Evolutionary conservation across 35 echinoderm and acorn worm species (phyloP).

Genomic region (Lytechinus variegatus): DNA sequence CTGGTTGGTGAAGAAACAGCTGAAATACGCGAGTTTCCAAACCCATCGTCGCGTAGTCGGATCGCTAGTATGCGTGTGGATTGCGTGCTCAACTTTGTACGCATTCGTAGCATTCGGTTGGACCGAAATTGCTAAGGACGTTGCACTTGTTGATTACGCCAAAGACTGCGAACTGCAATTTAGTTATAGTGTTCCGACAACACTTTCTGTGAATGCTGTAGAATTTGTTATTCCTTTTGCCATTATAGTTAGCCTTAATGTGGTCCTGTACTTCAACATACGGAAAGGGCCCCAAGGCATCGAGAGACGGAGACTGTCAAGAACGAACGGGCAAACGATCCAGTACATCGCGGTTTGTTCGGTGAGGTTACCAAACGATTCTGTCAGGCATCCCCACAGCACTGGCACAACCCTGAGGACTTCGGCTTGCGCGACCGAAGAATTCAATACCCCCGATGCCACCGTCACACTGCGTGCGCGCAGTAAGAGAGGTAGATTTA

Average conservation of each 20-base stretch:
- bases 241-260: slow-evolving; percentile 58
- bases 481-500: not conserved
- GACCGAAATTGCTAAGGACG: not conserved
- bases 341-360: slow-evolving; percentile 2
- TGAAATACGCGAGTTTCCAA: slow-evolving; percentile 66
- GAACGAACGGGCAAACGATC: not conserved
- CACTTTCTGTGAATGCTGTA: slow-evolving; percentile 39
- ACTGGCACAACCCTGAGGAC: not conserved
- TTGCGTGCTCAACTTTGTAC: slow-evolving; percentile 6
- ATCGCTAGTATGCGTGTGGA: slow-evolving; percentile 27
- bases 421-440: not conserved
- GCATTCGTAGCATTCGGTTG: slow-evolving; percentile 51
- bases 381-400: not conserved
- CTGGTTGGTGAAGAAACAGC: slow-evolving; percentile 79
- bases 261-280: slow-evolving; percentile 62
- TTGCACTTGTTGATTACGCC: not conserved
- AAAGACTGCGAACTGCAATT: slow-evolving; percentile 65
- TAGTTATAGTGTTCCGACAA: not conserved
- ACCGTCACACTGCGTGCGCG: not conserved
- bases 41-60: slow-evolving; percentile 34
- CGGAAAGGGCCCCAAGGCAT: slow-evolving; percentile 47
- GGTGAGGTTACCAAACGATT: not conserved
- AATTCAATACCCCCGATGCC: not conserved
- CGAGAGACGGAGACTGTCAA: not conserved
- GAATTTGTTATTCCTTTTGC: slow-evolving; percentile 67